phyloP scores from a whole-genome alignment of 1,140 invertebrate genomes.

The Polyergus mexicanus region DNA sequence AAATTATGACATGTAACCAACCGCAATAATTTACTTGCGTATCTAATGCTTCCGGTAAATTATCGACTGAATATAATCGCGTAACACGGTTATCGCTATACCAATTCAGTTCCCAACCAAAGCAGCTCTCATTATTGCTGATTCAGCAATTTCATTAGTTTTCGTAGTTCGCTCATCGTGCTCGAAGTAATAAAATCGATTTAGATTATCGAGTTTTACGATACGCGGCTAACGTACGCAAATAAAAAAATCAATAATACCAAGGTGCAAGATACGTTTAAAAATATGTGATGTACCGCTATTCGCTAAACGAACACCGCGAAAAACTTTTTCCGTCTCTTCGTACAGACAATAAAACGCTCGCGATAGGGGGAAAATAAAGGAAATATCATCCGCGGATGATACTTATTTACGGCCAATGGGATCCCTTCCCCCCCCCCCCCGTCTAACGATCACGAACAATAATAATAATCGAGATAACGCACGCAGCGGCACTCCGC shows the following conservation, averaged over 20 bases:
- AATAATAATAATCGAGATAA: conserved; percentile 80
- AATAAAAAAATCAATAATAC: background rate
- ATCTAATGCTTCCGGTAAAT: conserved; percentile 37
- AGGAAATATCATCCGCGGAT: background rate
- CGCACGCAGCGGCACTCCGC: conserved; percentile 68
- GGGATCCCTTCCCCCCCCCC: background rate
- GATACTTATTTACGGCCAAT: background rate
- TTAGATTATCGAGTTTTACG: conserved; percentile 25
- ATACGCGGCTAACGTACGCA: background rate
- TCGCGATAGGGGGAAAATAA: background rate
- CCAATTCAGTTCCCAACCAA: conserved; percentile 29
- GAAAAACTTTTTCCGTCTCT: background rate
- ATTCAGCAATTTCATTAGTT: conserved; percentile 59
- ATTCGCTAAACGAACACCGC: background rate
- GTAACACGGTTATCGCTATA: conserved; percentile 30
- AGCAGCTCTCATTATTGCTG: conserved; percentile 52
- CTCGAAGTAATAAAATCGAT: conserved; percentile 39
- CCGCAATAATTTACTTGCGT: conserved; percentile 20
- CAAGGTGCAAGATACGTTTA: background rate
- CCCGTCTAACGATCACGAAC: conserved; percentile 62
- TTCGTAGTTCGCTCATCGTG: conserved; percentile 40
- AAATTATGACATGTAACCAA: conserved; percentile 1
- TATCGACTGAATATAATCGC: conserved; percentile 40
- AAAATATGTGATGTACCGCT: too few relatives aligned
- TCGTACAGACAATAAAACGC: background rate